Evolutionary conservation across 2,888 invertebrate species (phyloP).

Genomic region (Eulithis prunata): DNA sequence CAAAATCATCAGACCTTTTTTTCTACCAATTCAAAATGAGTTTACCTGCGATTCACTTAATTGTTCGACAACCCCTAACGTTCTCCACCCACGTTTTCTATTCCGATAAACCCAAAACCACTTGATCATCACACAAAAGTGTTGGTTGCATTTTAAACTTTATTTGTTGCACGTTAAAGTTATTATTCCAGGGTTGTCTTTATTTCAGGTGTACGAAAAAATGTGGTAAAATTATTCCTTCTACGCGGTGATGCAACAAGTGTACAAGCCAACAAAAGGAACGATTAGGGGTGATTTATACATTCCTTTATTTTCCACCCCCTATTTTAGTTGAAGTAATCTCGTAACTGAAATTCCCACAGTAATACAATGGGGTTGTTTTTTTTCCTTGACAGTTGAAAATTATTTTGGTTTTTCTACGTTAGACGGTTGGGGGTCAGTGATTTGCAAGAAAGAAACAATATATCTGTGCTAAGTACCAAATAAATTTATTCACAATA

Average conservation of each 20-base stretch:
- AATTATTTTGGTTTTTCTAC: conserved; percentile 32
- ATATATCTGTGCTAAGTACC: background rate
- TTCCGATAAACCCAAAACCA: conserved; percentile 42
- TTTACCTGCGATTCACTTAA: conserved; percentile 78
- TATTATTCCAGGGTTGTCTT: background rate
- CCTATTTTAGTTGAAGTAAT: conserved; percentile 62
- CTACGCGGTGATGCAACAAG: conserved; percentile 75
- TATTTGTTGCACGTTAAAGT: conserved; percentile 36
- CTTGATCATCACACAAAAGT: background rate
- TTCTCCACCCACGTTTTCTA: conserved; percentile 65
- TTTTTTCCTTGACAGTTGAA: conserved; percentile 46
- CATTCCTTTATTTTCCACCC: conserved; percentile 79
- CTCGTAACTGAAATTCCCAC: conserved; percentile 82
- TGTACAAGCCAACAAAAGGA: conserved; percentile 71
- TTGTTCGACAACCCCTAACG: conserved; percentile 78
- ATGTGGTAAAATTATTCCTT: conserved; percentile 51
- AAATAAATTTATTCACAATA: no score
- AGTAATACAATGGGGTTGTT: conserved; percentile 53
- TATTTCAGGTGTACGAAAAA: conserved; percentile 10
- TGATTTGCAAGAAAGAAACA: conserved; percentile 12
- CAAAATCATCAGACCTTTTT: conserved; percentile 58
- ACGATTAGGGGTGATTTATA: conserved; percentile 83
- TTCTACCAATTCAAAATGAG: conserved; percentile 61
- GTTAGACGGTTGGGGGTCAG: conserved; percentile 2
- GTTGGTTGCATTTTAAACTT: conserved; percentile 7